Conservation (phyloP, 2,113 vertebrate species). For the Semnornis frantzii region DNA sequence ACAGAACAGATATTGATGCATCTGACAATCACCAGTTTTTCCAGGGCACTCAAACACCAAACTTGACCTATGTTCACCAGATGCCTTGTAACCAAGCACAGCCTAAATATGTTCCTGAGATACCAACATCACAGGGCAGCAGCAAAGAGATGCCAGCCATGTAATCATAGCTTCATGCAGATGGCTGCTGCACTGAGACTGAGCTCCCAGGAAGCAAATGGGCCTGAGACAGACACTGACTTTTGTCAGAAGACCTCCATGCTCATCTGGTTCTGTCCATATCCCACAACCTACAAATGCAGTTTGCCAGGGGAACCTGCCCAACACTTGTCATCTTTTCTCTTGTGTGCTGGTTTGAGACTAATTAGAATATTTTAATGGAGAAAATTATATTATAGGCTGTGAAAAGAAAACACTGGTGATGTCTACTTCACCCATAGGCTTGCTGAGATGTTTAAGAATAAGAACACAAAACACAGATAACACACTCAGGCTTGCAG, state of each 20-base stretch:
- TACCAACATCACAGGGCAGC: neutral
- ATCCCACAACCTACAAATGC: neutral
- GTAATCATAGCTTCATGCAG: rapidly evolving
- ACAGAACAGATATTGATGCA: neutral
- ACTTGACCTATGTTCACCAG: conserved; percentile 12
- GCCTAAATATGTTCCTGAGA: neutral
- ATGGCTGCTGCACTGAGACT: neutral
- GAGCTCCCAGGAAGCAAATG: neutral
- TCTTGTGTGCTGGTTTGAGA: neutral
- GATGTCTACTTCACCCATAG: too few relatives aligned
- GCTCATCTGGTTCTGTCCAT: neutral
- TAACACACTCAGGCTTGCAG: too few relatives aligned
- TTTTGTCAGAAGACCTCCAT: neutral
- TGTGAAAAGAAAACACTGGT: too few relatives aligned
- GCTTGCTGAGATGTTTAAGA: too few relatives aligned
- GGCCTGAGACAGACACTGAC: neutral
- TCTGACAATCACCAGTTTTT: neutral
- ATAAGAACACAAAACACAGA: too few relatives aligned
- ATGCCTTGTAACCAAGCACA: neutral
- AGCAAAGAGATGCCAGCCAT: neutral
- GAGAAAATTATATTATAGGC: too few relatives aligned
- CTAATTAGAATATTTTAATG: too few relatives aligned
- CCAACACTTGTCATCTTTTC: neutral
- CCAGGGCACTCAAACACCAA: neutral
- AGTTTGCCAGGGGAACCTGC: neutral